These are phyloP conservation scores for Sorex maritimensis DNA, from an alignment of 2,797 vertebrate genomes.

Conservation along the genomic window DNA sequence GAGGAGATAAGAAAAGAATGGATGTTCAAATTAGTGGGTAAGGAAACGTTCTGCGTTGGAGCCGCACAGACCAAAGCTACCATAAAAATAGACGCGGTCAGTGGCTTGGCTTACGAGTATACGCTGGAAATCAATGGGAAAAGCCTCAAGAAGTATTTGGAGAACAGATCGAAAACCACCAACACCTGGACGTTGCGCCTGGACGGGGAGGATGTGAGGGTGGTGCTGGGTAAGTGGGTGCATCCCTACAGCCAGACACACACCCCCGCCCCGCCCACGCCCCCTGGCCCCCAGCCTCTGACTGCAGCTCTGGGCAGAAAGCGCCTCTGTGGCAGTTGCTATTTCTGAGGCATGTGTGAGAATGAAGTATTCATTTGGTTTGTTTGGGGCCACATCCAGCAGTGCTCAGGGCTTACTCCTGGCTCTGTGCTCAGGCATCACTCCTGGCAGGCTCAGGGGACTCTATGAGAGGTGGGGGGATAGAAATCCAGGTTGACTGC, in stretches of 20 bases:
- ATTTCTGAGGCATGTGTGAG: constrained; percentile 28
- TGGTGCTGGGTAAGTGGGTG: constrained; percentile 95
- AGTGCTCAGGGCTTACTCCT: no score
- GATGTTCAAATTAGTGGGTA: constrained; percentile 99
- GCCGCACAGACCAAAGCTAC: constrained; percentile 95
- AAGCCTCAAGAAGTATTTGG: constrained; percentile 97
- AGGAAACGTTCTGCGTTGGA: constrained; percentile 97
- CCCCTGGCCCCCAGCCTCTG: no score
- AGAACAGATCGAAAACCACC: constrained; percentile 97
- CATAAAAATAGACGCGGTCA: constrained; percentile 97
- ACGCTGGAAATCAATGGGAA: constrained; percentile 98
- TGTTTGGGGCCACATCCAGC: no score
- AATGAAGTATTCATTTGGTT: not conserved
- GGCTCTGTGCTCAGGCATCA: no score
- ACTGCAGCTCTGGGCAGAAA: not conserved
- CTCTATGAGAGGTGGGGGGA: no score
- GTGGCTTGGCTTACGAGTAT: constrained; percentile 98
- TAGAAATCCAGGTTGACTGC: no score
- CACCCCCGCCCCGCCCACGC: no score
- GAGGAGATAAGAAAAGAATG: constrained; percentile 96
- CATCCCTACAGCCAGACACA: not conserved
- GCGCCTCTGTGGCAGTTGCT: not conserved
- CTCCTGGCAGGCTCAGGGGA: no score
- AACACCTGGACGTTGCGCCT: constrained; percentile 97
- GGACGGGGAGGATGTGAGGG: constrained; percentile 95